These are phyloP conservation scores for Calypte anna DNA, from an alignment of 2,113 vertebrate species.

Conservation along the genomic window DNA sequence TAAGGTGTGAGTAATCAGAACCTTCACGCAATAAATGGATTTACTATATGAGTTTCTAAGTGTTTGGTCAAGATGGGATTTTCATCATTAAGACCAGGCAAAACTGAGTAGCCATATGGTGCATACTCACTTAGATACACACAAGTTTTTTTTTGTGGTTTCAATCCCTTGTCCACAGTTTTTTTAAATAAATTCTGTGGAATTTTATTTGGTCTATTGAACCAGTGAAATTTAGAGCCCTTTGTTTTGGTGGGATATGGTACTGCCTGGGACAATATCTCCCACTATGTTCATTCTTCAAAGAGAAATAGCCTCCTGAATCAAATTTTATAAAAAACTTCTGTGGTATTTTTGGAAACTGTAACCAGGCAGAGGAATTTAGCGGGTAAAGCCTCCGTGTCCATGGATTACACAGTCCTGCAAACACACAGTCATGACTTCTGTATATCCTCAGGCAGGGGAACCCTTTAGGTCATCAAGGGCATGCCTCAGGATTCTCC, in stretches of 20 bases:
- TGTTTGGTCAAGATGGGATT: not conserved
- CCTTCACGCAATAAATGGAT: not conserved
- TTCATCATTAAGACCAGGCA: not conserved
- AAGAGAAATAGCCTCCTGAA: not conserved
- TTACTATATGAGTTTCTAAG: not conserved
- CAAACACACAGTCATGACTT: not conserved
- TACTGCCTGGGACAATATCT: not conserved
- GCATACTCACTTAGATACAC: not conserved
- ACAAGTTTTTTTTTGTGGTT: not conserved
- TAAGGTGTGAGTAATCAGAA: not conserved
- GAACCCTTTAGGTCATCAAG: not conserved
- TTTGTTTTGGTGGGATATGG: not conserved
- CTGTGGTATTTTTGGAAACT: not conserved
- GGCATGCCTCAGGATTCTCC: not conserved
- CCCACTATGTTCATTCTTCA: not conserved
- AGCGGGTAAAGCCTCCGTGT: not conserved
- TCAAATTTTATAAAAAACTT: not conserved
- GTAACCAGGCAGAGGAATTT: slow-evolving; percentile 7
- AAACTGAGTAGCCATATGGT: not conserved
- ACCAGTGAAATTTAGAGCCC: not conserved
- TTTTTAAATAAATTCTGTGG: not conserved
- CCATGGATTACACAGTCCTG: not conserved
- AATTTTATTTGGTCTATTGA: not conserved
- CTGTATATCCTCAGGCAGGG: rapidly evolving
- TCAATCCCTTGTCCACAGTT: not conserved